Conservation (phyloP, 1,140 invertebrate species). For the Drosophila asahinai region DNA sequence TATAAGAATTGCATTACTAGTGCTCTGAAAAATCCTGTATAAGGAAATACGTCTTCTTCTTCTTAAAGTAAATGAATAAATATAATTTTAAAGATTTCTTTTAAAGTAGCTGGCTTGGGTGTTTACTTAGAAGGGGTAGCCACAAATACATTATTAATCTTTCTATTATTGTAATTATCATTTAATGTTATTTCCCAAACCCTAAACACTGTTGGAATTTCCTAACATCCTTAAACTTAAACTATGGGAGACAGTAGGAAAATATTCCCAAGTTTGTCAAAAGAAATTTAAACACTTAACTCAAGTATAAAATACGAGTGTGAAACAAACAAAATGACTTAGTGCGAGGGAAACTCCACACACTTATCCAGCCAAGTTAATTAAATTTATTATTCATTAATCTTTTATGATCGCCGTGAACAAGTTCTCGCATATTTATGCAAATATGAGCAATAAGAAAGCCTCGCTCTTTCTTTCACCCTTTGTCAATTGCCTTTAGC, state of each 20-base stretch:
- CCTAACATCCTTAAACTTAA: too few relatives aligned
- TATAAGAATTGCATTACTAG: not conserved
- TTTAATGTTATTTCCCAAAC: too few relatives aligned
- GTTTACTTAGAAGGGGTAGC: too few relatives aligned
- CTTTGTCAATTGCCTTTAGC: slow-evolving; percentile 32
- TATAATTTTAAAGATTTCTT: too few relatives aligned
- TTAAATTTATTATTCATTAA: slow-evolving; percentile 43
- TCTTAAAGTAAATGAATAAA: too few relatives aligned
- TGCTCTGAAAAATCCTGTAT: not conserved
- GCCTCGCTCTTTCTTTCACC: slow-evolving; percentile 24
- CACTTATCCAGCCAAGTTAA: slow-evolving; percentile 3
- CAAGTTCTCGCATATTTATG: slow-evolving; percentile 37
- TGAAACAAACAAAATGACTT: slow-evolving; percentile 5
- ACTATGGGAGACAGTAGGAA: not conserved
- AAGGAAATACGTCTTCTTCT: too few relatives aligned
- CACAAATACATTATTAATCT: too few relatives aligned
- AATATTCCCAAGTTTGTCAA: not conserved
- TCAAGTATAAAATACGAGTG: not conserved
- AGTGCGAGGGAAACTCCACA: slow-evolving; percentile 16
- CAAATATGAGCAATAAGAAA: slow-evolving; percentile 30
- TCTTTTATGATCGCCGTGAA: slow-evolving; percentile 24
- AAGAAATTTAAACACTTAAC: not conserved
- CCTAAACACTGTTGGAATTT: too few relatives aligned
- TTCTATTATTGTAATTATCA: too few relatives aligned
- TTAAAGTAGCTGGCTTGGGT: too few relatives aligned